phyloP scores from a whole-genome alignment of 2,888 invertebrate species.

The Panorpa germanica region DNA sequence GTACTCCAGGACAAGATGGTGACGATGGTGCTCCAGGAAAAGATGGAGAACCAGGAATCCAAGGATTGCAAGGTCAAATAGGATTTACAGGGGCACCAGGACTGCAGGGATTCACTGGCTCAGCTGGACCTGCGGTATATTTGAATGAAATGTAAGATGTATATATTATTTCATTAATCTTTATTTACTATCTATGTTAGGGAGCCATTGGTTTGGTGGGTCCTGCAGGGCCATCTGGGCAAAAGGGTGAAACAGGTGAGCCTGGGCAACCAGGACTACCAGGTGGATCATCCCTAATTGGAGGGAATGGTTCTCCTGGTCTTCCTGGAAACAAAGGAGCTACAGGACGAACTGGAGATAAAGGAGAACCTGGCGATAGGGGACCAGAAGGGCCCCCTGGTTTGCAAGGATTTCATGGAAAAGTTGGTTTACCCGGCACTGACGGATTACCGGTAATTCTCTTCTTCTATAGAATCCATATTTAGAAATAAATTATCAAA shows the following conservation, averaged over 20 bases:
- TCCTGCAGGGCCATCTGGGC: too few species aligned
- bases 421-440: too few species aligned
- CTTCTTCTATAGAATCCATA: too few species aligned
- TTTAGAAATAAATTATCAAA: too few species aligned
- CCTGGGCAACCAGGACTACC: conserved; percentile 24
- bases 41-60: conserved; percentile 36
- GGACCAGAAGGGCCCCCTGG: conserved; percentile 11
- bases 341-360: background rate
- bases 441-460: too few species aligned
- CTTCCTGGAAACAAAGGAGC: conserved; percentile 5
- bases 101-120: background rate
- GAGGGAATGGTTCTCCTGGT: background rate
- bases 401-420: conserved; percentile 7
- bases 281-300: conserved; percentile 14
- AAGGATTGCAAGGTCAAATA: conserved; percentile 35
- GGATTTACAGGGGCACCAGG: too few species aligned
- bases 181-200: too few species aligned
- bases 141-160: too few species aligned
- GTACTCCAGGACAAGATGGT: conserved; percentile 33
- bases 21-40: conserved; percentile 33
- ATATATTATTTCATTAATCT: too few species aligned
- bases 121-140: background rate
- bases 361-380: conserved; percentile 6
- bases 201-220: too few species aligned
- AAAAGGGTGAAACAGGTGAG: conserved; percentile 27